Evolutionary conservation across 2,888 invertebrate species (phyloP).

Genomic region (Drosophila histrio): DNA sequence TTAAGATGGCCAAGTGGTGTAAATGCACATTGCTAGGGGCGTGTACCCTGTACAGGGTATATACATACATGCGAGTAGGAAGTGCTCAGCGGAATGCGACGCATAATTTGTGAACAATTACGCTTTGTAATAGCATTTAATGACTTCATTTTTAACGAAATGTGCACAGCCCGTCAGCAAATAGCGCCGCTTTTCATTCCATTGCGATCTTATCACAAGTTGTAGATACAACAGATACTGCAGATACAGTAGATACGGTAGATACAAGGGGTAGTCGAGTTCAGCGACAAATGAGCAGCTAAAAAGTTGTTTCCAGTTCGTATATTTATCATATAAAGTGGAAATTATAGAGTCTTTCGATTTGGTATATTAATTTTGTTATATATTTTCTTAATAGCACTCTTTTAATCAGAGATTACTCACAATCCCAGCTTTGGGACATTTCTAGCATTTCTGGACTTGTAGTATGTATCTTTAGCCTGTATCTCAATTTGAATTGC

Average conservation of each 20-base stretch:
- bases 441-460: too few species aligned
- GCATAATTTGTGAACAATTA: conserved; percentile 79
- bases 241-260: conserved; percentile 5
- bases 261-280: not conserved
- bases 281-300: not conserved
- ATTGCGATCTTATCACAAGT: conserved; percentile 55
- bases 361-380: not conserved
- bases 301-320: not conserved
- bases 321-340: not conserved
- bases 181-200: conserved; percentile 40
- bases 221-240: conserved; percentile 8
- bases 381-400: not conserved
- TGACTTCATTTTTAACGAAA: conserved; percentile 70
- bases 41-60: conserved; percentile 26
- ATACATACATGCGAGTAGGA: conserved; percentile 22
- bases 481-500: not conserved
- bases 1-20: conserved; percentile 72
- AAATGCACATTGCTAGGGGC: conserved; percentile 63
- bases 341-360: conserved; percentile 3
- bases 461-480: not conserved
- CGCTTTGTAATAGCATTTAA: conserved; percentile 79
- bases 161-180: conserved; percentile 26
- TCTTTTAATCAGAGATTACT: not conserved
- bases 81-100: conserved; percentile 40
- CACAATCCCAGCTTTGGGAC: too few species aligned